Evolutionary conservation across 2,113 vertebrate genomes (phyloP).

Genomic region (Myocastor coypus): DNA sequence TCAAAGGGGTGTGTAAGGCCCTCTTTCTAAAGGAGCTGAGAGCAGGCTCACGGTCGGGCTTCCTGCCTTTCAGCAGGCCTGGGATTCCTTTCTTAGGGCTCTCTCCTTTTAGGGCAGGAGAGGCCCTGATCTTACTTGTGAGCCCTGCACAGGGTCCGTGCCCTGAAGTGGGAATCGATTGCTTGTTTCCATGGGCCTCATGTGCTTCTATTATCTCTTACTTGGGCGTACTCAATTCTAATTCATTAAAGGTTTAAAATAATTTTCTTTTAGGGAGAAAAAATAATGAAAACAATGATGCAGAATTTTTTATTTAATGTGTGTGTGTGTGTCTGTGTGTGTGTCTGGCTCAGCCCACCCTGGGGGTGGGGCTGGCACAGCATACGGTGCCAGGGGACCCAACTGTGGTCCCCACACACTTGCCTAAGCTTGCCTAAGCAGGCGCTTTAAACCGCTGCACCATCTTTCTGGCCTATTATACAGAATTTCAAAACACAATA

Average conservation of each 20-base stretch:
- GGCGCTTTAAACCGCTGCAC: too few relatives aligned
- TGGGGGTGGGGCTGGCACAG: too few relatives aligned
- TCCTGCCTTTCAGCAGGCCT: background rate
- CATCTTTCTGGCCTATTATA: too few relatives aligned
- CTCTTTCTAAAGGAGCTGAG: background rate
- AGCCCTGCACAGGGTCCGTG: background rate
- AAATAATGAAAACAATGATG: too few relatives aligned
- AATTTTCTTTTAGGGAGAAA: background rate
- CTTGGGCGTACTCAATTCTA: background rate
- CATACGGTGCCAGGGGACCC: too few relatives aligned
- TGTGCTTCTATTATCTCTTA: background rate
- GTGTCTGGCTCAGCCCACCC: too few relatives aligned
- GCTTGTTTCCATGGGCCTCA: background rate
- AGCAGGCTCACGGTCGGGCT: background rate
- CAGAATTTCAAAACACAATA: too few relatives aligned
- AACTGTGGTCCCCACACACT: too few relatives aligned
- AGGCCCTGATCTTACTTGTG: background rate
- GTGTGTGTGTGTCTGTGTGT: too few relatives aligned
- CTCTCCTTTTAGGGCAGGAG: background rate
- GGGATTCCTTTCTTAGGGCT: background rate
- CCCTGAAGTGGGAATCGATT: background rate
- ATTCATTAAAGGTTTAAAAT: background rate
- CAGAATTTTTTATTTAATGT: too few relatives aligned
- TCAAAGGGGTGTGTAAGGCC: background rate
- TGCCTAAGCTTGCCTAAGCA: too few relatives aligned